Evolutionary conservation across 2,888 invertebrate species (phyloP).

Genomic region (Cordilura impudica): DNA sequence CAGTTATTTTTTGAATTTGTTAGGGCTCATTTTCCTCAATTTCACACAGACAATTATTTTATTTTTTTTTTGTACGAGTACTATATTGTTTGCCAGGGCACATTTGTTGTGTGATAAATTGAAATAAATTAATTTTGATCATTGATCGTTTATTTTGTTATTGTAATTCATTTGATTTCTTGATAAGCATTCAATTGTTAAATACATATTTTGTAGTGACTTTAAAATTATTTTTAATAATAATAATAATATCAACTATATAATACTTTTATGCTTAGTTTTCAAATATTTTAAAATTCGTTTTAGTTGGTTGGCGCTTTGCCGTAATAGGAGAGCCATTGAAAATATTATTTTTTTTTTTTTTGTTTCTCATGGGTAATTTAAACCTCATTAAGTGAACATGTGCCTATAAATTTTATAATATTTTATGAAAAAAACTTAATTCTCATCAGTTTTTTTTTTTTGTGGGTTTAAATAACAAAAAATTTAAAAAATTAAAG

Average conservation of each 20-base stretch:
- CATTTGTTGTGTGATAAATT: constrained; percentile 59
- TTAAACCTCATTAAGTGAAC: neutral
- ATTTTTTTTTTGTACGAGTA: too few relatives aligned
- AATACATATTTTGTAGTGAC: neutral
- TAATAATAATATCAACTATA: neutral
- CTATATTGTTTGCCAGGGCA: constrained; percentile 16
- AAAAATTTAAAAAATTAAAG: too few relatives aligned
- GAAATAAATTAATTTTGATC: constrained; percentile 65
- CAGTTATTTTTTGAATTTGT: constrained; percentile 16
- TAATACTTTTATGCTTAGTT: constrained; percentile 2
- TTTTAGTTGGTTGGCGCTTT: constrained; percentile 59
- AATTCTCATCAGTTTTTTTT: constrained; percentile 13
- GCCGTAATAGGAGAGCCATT: constrained; percentile 48
- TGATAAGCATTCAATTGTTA: neutral
- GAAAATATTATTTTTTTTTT: constrained; percentile 18
- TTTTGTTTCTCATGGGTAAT: constrained; percentile 16
- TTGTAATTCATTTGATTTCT: neutral
- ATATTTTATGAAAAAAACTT: neutral
- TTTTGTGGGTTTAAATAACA: neutral
- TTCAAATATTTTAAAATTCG: constrained; percentile 30
- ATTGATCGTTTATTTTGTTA: constrained; percentile 52
- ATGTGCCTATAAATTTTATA: constrained; percentile 9
- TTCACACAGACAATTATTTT: neutral
- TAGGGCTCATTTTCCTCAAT: neutral
- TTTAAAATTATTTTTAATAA: constrained; percentile 10